Conservation (phyloP, 2,888 invertebrate species). For the Caenorhabditis sp. region DNA sequence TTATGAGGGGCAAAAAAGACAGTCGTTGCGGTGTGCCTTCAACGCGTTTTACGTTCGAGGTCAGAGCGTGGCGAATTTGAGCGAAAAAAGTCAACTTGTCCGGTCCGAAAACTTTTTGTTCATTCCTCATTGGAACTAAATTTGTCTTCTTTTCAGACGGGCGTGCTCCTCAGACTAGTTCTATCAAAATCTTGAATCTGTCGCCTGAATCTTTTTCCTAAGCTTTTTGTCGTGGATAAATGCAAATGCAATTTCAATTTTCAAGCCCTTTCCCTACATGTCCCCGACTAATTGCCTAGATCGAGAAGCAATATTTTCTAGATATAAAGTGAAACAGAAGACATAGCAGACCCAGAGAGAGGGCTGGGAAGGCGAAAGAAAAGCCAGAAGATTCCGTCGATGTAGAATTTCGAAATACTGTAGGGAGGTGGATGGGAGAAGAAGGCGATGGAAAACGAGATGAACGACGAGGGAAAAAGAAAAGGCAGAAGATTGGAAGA, state of each 20-base stretch:
- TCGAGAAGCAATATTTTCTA: slow-evolving; percentile 64
- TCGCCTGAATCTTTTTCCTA: background rate
- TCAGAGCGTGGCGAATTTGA: slow-evolving; percentile 50
- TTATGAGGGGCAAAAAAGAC: slow-evolving; percentile 68
- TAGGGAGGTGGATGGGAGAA: slow-evolving; percentile 30
- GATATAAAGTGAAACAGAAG: slow-evolving; percentile 61
- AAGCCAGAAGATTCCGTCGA: slow-evolving; percentile 50
- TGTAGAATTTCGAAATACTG: slow-evolving; percentile 52
- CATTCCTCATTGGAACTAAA: too few relatives aligned
- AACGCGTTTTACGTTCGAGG: slow-evolving; percentile 60
- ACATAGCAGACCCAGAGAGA: slow-evolving; percentile 14
- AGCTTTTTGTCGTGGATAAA: slow-evolving; percentile 32
- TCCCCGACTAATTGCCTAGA: slow-evolving; percentile 58
- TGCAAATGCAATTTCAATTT: slow-evolving; percentile 59
- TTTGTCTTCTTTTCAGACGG: background rate
- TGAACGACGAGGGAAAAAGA: slow-evolving; percentile 36
- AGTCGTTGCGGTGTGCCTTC: slow-evolving; percentile 57
- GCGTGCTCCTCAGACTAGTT: background rate
- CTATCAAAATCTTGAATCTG: background rate
- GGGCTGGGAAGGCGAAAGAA: slow-evolving; percentile 14
- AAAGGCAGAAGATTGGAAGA: slow-evolving; percentile 12
- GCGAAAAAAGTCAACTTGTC: slow-evolving; percentile 25
- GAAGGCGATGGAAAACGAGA: slow-evolving; percentile 51
- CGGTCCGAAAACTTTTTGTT: slow-evolving; percentile 13
- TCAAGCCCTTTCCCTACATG: slow-evolving; percentile 36